Base-by-base conservation (phyloP, 2,888 invertebrate species). In the Trichacis sp. region DNA sequence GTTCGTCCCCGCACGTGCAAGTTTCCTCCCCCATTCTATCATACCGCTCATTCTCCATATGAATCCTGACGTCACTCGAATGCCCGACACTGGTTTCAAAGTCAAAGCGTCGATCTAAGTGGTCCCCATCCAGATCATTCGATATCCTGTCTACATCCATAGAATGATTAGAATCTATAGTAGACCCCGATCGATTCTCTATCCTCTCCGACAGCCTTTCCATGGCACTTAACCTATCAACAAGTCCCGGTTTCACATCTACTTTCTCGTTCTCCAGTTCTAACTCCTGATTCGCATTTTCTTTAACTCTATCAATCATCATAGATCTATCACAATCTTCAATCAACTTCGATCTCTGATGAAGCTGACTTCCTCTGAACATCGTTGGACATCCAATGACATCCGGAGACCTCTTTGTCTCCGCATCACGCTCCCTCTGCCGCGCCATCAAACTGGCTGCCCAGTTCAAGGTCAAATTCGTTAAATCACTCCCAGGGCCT, bases 381-480 rank as follows among this genome's bases (percentile, higher is more conserved):
- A 64, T 18, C 12, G 61, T 8, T 58, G 73, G 50, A 56, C 71
- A 11, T 53, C 57, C 14, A 46, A 62, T 11, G 20, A 72, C 58
- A n/a, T 78, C 78, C 2, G 74, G 67, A 14, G 78, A 69, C 43
- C 77, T 71, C 14, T 77, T 64, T 1, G 65, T 72, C 57, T 77
- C 78, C 50, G 80, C 75, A 47, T 82, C 83, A 30, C 80, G 72
- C 61, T 82, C 83, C 0, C 83, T 77, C 45, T 83, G 83, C 24
- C 81, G 71, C 4, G 79, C 82, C 53, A 84, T 79, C 54, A 83
- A 46, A 49, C 81, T 83, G 11, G 83, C 82, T 12, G 83, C 81
- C 72, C 88, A 87, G 68, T 88, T 88, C 12, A 89, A 75, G 64
- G 88, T 89, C 69, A 88, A 85, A 83, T 88, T 82, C 84, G 88